Percentiles rank a stretch among this genome's conserved stretches.
Evolutionary conservation across 2,113 vertebrate species (phyloP).

Genomic region (Serinus canaria): DNA sequence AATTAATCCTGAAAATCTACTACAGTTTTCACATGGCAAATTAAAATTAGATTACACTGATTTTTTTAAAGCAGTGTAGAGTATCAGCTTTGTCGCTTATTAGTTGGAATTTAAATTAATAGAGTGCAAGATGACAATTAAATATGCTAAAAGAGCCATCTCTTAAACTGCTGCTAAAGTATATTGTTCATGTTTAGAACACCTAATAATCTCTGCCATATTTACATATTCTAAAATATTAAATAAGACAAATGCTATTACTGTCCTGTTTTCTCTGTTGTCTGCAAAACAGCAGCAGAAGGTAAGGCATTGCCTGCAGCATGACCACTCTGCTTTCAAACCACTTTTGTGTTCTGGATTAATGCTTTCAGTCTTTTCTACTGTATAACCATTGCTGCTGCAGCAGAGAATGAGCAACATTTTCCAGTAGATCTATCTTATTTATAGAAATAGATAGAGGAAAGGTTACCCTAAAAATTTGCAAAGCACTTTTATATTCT

Average conservation of each 20-base stretch:
- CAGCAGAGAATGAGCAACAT: not conserved
- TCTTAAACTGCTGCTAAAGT: not conserved
- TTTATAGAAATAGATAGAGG: not conserved
- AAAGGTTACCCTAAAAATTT: not conserved
- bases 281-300: slow-evolving; percentile 51
- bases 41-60: not conserved
- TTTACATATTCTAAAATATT: slow-evolving; percentile 18
- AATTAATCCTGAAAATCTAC: not conserved
- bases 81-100: not conserved
- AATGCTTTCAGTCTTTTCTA: slow-evolving; percentile 42
- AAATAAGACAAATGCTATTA: slow-evolving; percentile 16
- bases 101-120: not conserved
- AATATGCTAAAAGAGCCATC: not conserved
- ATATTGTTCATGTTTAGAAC: not conserved
- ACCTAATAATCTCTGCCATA: not conserved
- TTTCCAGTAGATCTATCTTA: not conserved
- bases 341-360: slow-evolving; percentile 39
- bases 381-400: not conserved
- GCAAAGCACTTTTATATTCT: not conserved
- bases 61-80: not conserved
- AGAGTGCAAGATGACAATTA: not conserved
- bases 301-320: slow-evolving; percentile 55
- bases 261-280: slow-evolving; percentile 15
- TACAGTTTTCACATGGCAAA: not conserved
- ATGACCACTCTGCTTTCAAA: slow-evolving; percentile 39